Evolutionary conservation across 2,888 invertebrate genomes (phyloP), one percentile per base, ranked within the genome.

Genomic region (Ormyrus labotus): DNA sequence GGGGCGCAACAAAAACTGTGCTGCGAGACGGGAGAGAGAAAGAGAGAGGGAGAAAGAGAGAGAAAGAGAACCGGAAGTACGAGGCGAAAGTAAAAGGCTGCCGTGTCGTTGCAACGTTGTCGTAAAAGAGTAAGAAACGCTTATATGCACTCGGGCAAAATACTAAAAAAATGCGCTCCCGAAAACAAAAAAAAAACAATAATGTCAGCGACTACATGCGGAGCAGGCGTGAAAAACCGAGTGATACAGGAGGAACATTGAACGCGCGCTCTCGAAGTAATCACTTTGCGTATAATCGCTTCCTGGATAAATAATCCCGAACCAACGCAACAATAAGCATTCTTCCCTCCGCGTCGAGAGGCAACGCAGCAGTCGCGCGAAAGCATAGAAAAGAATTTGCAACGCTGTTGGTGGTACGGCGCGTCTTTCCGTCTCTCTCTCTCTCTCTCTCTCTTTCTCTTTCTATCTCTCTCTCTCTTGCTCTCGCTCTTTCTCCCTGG

Each of bases 361-460:
- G 19, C 19, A 19, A 19, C 19, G 19, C 19, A 19, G 19, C 19
- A 19, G 19, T 19, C 19, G 19, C 19, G 19, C 19, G 19, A 19
- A 19, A 19, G 19, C 19, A 19, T 19, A 19, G 19, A 19, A 19
- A 19, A 19, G 19, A 1, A 19, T 19, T 19, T 19, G 19, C 19
- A 19, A 19, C 19, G 19, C 19, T 19, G 19, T 19, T 19, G 19
- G 19, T 19, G 19, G 19, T 19, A 19, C 1, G 19, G 19, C 53
- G n/a, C 50, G 51, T 78, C 51, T 75, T 34, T 75, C 55, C 60
- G 48, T 67, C 58, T 75, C 58, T 48, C 47, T 72, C 34, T 72
- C 63, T 72, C 63, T 60, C 61, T 72, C 60, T 73, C 73, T 63
- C 9, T 50, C 13, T 64, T 4, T 73, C 73, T 63, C 63, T 11